Evolutionary conservation across 2,888 invertebrate species (phyloP).

Genomic region (Lasioglossum calceatum): DNA sequence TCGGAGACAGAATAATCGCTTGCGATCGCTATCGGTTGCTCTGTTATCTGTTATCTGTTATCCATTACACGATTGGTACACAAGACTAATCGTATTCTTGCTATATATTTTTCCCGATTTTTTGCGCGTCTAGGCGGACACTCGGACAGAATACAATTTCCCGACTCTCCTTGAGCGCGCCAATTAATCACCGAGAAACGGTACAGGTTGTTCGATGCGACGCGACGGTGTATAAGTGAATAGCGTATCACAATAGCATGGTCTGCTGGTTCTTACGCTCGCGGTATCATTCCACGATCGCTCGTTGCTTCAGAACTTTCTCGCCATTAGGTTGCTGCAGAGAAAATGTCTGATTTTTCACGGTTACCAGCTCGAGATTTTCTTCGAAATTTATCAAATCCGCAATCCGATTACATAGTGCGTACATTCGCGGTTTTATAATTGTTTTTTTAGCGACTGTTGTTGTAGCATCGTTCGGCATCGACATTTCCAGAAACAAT

Average conservation of each 20-base stretch:
- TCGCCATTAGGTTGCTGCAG: background rate
- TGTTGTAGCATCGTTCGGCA: background rate
- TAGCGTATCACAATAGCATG: background rate
- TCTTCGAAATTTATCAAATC: too few species aligned
- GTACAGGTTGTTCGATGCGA: slow-evolving; percentile 25
- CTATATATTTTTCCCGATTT: slow-evolving; percentile 8
- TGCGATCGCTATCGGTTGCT: slow-evolving; percentile 2
- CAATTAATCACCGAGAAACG: slow-evolving; percentile 30
- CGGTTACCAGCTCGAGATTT: too few species aligned
- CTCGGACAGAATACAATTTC: slow-evolving; percentile 23
- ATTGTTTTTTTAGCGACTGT: background rate
- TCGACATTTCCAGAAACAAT: background rate
- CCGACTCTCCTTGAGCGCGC: slow-evolving; percentile 41
- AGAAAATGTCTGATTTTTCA: too few species aligned
- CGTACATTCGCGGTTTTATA: background rate
- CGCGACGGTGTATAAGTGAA: too few species aligned
- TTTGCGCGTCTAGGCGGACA: slow-evolving; percentile 9
- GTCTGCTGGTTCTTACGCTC: background rate
- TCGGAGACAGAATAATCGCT: background rate
- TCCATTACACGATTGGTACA: background rate
- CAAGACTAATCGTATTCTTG: slow-evolving; percentile 1
- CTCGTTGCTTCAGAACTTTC: background rate
- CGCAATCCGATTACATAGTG: too few species aligned
- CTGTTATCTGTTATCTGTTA: background rate
- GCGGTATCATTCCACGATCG: background rate